These are phyloP conservation scores for Patella caerulea DNA, from an alignment of 2,888 invertebrate genomes.

Conservation along the genomic window DNA sequence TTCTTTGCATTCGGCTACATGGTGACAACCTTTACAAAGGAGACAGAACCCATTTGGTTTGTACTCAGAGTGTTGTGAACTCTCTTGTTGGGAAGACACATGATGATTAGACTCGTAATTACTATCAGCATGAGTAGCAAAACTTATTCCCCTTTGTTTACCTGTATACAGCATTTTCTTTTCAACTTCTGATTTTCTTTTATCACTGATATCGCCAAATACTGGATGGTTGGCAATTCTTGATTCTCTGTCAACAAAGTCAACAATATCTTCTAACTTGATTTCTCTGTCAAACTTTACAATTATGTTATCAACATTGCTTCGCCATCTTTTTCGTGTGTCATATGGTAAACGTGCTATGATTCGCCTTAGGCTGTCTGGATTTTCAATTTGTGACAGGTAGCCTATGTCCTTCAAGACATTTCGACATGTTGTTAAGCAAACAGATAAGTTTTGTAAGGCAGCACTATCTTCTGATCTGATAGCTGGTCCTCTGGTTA, in stretches of 20 bases:
- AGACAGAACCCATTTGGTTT: background rate
- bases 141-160: too few relatives aligned
- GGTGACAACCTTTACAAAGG: background rate
- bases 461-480: background rate
- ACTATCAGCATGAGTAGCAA: too few relatives aligned
- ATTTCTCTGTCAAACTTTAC: background rate
- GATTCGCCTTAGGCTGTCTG: background rate
- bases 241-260: background rate
- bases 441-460: background rate
- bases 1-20: background rate
- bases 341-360: background rate
- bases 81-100: too few relatives aligned
- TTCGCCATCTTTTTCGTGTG: background rate
- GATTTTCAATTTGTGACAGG: background rate
- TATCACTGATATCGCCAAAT: background rate
- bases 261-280: background rate
- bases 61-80: background rate
- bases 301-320: background rate
- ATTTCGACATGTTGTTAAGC: background rate
- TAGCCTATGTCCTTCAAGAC: background rate
- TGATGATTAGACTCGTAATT: too few relatives aligned
- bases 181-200: too few relatives aligned
- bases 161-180: too few relatives aligned
- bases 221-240: background rate
- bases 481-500: background rate